phyloP scores from a whole-genome alignment of 2,113 vertebrate species.

The Camelus bactrianus region DNA sequence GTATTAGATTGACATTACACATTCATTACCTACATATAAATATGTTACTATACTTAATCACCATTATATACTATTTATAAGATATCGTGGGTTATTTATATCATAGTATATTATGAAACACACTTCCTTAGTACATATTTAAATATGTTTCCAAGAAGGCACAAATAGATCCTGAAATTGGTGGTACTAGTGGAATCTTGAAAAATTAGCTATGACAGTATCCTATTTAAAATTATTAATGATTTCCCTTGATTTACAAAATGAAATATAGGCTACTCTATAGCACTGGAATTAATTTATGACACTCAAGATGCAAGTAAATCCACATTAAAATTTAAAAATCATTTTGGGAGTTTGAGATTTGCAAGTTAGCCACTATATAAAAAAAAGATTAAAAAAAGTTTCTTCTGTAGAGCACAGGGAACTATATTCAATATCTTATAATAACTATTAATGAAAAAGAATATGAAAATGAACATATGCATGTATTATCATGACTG shows the following conservation, averaged over 20 bases:
- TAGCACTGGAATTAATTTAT: neutral
- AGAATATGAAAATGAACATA: too few relatives aligned
- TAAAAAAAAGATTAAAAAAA: too few relatives aligned
- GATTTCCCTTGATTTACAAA: neutral
- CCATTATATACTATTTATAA: neutral
- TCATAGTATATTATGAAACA: neutral
- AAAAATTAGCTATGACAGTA: neutral
- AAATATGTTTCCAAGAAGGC: neutral
- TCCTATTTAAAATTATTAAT: neutral
- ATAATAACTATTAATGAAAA: too few relatives aligned
- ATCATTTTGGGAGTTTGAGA: neutral
- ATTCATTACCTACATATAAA: too few relatives aligned
- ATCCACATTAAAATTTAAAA: neutral
- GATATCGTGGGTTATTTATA: neutral
- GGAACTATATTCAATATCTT: too few relatives aligned
- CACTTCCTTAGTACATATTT: neutral
- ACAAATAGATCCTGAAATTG: neutral
- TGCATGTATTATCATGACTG: too few relatives aligned
- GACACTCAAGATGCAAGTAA: neutral
- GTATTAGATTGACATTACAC: neutral
- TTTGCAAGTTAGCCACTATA: too few relatives aligned
- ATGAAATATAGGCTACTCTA: neutral
- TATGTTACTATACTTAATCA: neutral
- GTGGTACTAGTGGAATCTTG: neutral
- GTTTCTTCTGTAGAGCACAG: too few relatives aligned